phyloP scores from a whole-genome alignment of 30 jellyfish, hydroid and myxozoan species.

The Aurelia sp. region DNA sequence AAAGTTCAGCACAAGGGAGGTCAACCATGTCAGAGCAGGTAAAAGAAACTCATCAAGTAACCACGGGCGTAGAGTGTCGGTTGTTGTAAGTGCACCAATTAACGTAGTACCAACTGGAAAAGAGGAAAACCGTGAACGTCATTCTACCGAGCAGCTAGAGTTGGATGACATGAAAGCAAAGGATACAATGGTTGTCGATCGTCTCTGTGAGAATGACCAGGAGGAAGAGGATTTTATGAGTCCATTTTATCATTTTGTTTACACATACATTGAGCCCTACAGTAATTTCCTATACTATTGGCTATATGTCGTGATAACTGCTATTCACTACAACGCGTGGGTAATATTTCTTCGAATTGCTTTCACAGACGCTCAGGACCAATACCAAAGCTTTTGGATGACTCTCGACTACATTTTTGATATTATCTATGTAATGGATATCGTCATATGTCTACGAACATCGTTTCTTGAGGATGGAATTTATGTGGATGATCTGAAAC shows the following conservation, averaged over 20 bases:
- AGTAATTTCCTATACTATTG: constrained; percentile 80
- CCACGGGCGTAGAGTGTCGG: constrained; percentile 23
- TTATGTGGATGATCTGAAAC: constrained; percentile 65
- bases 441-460: constrained; percentile 64
- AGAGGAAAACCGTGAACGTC: not conserved
- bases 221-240: not conserved
- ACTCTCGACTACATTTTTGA: constrained; percentile 81
- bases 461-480: constrained; percentile 90
- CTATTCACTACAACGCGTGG: constrained; percentile 93
- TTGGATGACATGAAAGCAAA: not conserved
- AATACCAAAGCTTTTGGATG: constrained; percentile 69
- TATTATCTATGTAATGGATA: constrained; percentile 78
- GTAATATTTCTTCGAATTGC: constrained; percentile 80
- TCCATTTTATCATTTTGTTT: not conserved
- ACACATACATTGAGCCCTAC: constrained; percentile 77
- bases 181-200: constrained; percentile 37
- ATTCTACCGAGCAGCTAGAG: not conserved
- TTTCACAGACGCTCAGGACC: constrained; percentile 67
- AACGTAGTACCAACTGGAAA: not conserved
- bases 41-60: not conserved
- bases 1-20: constrained; percentile 73
- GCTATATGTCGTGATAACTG: constrained; percentile 73
- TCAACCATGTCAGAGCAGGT: constrained; percentile 6
- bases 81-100: not conserved
- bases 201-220: not conserved